A percentile compares a stretch with the other conserved stretches of the same genome.
Evolutionary conservation across 2,888 invertebrate species (phyloP).

Genomic region (Xanthorhoe spadicearia): DNA sequence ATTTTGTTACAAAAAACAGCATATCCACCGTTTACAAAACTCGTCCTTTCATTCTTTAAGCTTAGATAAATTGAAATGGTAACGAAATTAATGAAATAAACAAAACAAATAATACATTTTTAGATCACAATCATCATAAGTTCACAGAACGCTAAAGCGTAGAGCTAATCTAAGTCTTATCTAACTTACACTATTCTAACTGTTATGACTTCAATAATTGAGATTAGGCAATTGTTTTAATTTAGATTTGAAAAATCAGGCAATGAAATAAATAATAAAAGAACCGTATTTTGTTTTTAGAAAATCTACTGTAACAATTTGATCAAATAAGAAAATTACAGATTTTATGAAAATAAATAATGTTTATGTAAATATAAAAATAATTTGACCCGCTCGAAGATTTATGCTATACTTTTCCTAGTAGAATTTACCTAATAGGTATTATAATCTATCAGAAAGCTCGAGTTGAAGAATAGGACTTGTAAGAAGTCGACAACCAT

Average conservation of each 20-base stretch:
- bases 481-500: conserved; percentile 80
- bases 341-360: not conserved
- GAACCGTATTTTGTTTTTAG: not conserved
- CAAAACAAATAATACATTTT: conserved; percentile 26
- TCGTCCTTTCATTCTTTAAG: not conserved
- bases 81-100: conserved; percentile 4
- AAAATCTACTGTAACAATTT: not conserved
- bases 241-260: too few species aligned
- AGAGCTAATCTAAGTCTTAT: conserved; percentile 50
- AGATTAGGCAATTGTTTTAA: too few species aligned
- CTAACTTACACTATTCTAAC: conserved; percentile 24
- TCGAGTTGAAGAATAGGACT: conserved; percentile 78
- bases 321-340: not conserved
- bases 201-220: conserved; percentile 9
- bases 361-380: conserved; percentile 43
- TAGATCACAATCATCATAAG: conserved; percentile 63
- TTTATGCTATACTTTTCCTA: conserved; percentile 25
- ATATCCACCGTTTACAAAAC: not conserved
- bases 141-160: conserved; percentile 65
- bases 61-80: not conserved
- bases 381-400: conserved; percentile 38
- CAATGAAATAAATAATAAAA: too few species aligned
- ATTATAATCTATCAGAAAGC: conserved; percentile 75
- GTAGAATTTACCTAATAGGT: conserved; percentile 31
- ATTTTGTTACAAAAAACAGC: not conserved